Evolutionary conservation across 1,140 invertebrate species (phyloP).

Genomic region (Brachystomella parvula): DNA sequence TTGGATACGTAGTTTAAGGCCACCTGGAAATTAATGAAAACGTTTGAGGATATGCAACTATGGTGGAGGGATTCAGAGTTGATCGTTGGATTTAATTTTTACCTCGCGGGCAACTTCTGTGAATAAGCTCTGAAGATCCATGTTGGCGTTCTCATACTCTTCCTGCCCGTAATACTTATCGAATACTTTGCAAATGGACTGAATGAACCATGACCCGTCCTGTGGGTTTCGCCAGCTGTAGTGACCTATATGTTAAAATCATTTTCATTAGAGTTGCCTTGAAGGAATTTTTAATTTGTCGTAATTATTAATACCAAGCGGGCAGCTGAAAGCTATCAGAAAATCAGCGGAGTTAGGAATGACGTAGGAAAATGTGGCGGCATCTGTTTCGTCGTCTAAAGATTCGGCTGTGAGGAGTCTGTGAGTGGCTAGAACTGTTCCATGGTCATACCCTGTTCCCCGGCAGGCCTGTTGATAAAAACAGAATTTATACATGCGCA

Average conservation of each 20-base stretch:
- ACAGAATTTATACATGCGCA: background rate
- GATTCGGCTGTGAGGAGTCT: slow-evolving; percentile 17
- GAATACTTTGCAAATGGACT: slow-evolving; percentile 54
- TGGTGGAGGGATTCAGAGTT: background rate
- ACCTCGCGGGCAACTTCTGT: slow-evolving; percentile 53
- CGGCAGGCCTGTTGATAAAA: slow-evolving; percentile 49
- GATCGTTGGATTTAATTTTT: slow-evolving; percentile 7
- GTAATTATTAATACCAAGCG: slow-evolving; percentile 58
- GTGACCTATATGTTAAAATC: slow-evolving; percentile 48
- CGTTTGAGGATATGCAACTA: no score
- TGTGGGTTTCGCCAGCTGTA: slow-evolving; percentile 60
- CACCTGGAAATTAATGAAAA: slow-evolving; percentile 42
- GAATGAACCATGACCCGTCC: slow-evolving; percentile 62
- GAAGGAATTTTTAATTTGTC: background rate
- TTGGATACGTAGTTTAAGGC: slow-evolving; percentile 53
- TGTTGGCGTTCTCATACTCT: slow-evolving; percentile 44
- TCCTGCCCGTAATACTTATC: no score
- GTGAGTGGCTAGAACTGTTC: slow-evolving; percentile 40
- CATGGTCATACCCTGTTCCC: slow-evolving; percentile 47
- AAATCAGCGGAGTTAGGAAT: slow-evolving; percentile 92
- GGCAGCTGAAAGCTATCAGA: slow-evolving; percentile 85
- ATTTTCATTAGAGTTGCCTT: slow-evolving; percentile 15
- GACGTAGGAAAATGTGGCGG: slow-evolving; percentile 50
- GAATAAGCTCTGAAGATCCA: slow-evolving; percentile 56
- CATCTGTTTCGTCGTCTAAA: slow-evolving; percentile 38